Evolutionary conservation across 2,113 vertebrate species (phyloP), one percentile per base, ranked within the genome.

Genomic region (Gorilla gorilla): DNA sequence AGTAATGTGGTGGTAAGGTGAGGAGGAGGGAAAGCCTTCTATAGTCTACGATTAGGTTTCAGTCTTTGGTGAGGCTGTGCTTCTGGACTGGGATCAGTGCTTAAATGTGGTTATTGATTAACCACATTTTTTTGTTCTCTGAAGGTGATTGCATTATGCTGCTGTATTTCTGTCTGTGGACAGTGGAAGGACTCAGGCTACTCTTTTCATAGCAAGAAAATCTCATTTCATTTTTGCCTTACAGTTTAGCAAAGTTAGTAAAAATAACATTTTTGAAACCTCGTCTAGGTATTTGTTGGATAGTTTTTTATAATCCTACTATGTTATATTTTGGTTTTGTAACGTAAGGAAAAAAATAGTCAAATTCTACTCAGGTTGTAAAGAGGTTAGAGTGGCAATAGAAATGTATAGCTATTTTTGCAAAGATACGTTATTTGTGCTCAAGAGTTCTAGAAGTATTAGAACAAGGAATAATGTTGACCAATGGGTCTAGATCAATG

Each of bases 191-290:
- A 57, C 99, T 99, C 93, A 99, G 99, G 99, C 99, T 99, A 0
- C 98, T 99, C 87, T 99, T 99, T 97, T 99, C 99, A 1, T 99
- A 99, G 92, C 99, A 99, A 98, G 99, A 99, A 98, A 99, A 99
- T 96, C 99, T 99, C 16, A 99, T 99, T 86, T 99, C 99, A 22
- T 99, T 99, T 98, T 99, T 99, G 0, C 99, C 99, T 0, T 98
- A 99, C 86, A 97, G 99, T 48, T 99, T 99, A 72, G 99, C 99
- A 1, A 99, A 99, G 99, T 99, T 3, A 11, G 40, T 89, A 88
- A 61, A 93, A 96, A 89, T 70, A 57, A 64, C 25, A 61, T 55
- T 75, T 86, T 83, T 83, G 61, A 79, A 97, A 90, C 5, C 17
- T 55, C 35, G 38, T 25, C 12, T 32, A 48, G 8, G 13, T 32